A percentile compares a stretch with the other conserved stretches of the same genome.
phyloP scores from a whole-genome alignment of 2,888 invertebrate genomes.

The Branchipolynoe longqiensis region DNA sequence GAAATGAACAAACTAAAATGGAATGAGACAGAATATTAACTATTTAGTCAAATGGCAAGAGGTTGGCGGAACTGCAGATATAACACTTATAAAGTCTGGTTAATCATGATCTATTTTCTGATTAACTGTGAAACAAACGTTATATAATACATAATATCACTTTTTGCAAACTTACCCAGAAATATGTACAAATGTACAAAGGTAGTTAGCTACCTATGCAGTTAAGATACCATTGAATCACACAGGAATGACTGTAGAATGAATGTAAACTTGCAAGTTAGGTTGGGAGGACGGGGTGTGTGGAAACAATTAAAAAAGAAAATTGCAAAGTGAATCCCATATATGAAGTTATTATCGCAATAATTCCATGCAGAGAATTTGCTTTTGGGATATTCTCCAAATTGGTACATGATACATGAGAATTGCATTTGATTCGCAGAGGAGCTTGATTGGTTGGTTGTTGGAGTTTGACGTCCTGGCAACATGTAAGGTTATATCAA shows the following conservation, averaged over 20 bases:
- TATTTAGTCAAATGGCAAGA: too few species aligned
- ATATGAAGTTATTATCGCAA: background rate
- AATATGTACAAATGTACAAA: slow-evolving; percentile 27
- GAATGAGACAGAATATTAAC: too few species aligned
- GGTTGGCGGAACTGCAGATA: too few species aligned
- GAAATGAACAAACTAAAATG: too few species aligned
- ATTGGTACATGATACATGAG: background rate
- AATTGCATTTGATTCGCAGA: background rate
- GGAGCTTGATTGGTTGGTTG: background rate
- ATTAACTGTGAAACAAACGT: background rate
- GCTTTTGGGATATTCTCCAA: background rate
- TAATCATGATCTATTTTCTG: too few species aligned
- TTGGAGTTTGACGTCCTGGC: background rate
- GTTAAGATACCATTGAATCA: background rate
- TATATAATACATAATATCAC: slow-evolving; percentile 5
- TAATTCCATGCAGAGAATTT: too few species aligned
- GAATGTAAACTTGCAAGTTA: too few species aligned
- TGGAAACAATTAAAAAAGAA: background rate
- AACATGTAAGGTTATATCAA: background rate
- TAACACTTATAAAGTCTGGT: too few species aligned
- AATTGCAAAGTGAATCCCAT: background rate
- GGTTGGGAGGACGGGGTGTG: too few species aligned
- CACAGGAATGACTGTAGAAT: background rate
- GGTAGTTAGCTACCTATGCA: slow-evolving; percentile 11
- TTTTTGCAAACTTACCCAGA: slow-evolving; percentile 42